These are phyloP conservation scores for Scaeva pyrastri DNA, from an alignment of 2,888 invertebrate species.

Conservation along the genomic window DNA sequence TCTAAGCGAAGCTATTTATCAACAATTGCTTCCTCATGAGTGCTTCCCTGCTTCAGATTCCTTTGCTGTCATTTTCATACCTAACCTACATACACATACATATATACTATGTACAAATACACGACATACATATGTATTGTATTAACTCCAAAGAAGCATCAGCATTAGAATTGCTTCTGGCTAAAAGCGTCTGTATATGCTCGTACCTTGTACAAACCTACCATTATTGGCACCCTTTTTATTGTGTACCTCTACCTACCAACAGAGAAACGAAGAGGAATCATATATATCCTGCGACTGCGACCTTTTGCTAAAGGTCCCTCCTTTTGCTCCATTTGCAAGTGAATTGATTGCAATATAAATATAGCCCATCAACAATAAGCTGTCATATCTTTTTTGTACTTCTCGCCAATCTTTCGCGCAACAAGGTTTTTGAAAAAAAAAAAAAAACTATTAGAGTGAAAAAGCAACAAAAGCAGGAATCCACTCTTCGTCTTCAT, in stretches of 20 bases:
- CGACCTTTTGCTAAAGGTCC: constrained; percentile 7
- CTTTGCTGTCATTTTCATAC: constrained; percentile 16
- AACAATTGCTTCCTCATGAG: constrained; percentile 31
- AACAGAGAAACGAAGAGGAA: background rate
- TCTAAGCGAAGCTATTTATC: constrained; percentile 31
- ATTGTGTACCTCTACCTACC: background rate
- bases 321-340: background rate
- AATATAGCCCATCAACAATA: constrained; percentile 39
- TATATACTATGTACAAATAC: background rate
- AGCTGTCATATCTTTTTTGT: constrained; percentile 17
- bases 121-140: too few species aligned
- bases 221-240: constrained; percentile 1
- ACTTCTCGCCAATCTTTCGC: constrained; percentile 21
- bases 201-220: background rate
- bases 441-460: background rate
- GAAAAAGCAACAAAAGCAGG: background rate
- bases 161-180: background rate
- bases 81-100: too few species aligned
- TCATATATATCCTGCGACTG: constrained; percentile 10
- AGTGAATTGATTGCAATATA: constrained; percentile 47
- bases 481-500: constrained; percentile 11
- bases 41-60: constrained; percentile 14
- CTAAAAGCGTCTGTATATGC: background rate
- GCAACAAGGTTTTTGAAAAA: constrained; percentile 7
- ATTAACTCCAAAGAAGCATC: constrained; percentile 3